Percentiles rank a stretch among this genome's conserved stretches.
phyloP scores from a whole-genome alignment of 2,888 invertebrate species.

The Mimas tiliae region DNA sequence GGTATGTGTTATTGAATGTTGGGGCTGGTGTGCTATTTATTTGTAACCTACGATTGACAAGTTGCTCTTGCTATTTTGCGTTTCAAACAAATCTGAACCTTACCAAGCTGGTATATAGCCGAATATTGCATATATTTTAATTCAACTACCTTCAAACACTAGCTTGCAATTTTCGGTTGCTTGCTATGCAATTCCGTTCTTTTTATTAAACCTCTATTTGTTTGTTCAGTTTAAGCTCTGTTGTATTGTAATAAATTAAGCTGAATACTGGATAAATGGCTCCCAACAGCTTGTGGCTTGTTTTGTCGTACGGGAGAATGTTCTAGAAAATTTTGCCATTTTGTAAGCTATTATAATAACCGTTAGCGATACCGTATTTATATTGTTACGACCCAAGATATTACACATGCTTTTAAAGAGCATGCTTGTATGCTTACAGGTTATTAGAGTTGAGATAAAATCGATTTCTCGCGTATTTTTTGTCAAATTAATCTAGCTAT shows the following conservation, averaged over 20 bases:
- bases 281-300: not conserved
- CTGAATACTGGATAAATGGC: constrained; percentile 11
- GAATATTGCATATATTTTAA: constrained; percentile 2
- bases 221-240: constrained; percentile 11
- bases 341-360: not conserved
- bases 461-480: no score
- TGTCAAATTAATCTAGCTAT: no score
- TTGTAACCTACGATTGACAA: constrained; percentile 32
- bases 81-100: constrained; percentile 10
- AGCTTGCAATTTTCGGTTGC: constrained; percentile 14
- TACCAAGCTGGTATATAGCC: not conserved
- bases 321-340: not conserved
- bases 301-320: not conserved
- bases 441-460: no score
- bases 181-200: constrained; percentile 11
- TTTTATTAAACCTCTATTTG: constrained; percentile 15
- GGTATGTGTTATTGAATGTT: constrained; percentile 56
- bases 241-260: constrained; percentile 2
- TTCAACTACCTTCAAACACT: not conserved
- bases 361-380: no score
- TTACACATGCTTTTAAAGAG: no score
- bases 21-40: constrained; percentile 43
- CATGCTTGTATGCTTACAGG: no score
- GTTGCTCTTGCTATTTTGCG: constrained; percentile 1
- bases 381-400: no score